These are phyloP conservation scores for Chrysaora quinquecirrha DNA, from an alignment of 30 jellyfish, hydroid and myxozoan genomes.

Conservation along the genomic window DNA sequence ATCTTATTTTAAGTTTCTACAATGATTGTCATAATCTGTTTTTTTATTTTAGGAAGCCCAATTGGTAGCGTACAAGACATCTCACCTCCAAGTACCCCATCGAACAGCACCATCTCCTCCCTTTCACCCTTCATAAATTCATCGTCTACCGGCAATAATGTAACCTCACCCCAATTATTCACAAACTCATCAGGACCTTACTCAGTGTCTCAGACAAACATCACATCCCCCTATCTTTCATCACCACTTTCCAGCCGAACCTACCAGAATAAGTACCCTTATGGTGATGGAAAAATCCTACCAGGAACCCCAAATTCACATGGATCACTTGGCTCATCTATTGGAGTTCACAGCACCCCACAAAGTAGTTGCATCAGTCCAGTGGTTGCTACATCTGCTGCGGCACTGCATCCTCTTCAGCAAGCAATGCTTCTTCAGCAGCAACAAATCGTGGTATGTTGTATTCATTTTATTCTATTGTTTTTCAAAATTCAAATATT, in stretches of 20 bases:
- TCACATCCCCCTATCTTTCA: conserved; percentile 20
- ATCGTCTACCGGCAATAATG: conserved; percentile 47
- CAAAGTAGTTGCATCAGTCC: conserved; percentile 26
- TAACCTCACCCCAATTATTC: conserved; percentile 55
- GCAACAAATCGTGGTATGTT: conserved; percentile 75
- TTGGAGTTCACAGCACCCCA: conserved; percentile 15
- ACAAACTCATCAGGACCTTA: conserved; percentile 72
- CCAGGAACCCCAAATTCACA: conserved; percentile 30
- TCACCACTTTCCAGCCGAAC: not conserved
- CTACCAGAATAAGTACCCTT: conserved; percentile 30
- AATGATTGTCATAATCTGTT: too few relatives aligned
- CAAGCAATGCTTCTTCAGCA: conserved; percentile 94
- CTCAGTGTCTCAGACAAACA: conserved; percentile 34
- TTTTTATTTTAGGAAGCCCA: conserved; percentile 82
- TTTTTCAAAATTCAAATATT: too few relatives aligned
- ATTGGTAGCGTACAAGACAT: conserved; percentile 90
- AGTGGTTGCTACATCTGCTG: conserved; percentile 54
- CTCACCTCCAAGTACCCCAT: conserved; percentile 98
- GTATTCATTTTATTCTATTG: too few relatives aligned
- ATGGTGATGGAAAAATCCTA: conserved; percentile 22
- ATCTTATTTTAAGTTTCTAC: too few relatives aligned
- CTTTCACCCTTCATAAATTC: conserved; percentile 78
- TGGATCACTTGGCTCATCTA: conserved; percentile 28
- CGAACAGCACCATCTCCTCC: conserved; percentile 73
- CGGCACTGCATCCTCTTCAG: conserved; percentile 90